A percentile compares a stretch with the other conserved stretches of the same genome.
phyloP scores from a whole-genome alignment of 2,113 vertebrate genomes.

The Aegotheles bennettii region DNA sequence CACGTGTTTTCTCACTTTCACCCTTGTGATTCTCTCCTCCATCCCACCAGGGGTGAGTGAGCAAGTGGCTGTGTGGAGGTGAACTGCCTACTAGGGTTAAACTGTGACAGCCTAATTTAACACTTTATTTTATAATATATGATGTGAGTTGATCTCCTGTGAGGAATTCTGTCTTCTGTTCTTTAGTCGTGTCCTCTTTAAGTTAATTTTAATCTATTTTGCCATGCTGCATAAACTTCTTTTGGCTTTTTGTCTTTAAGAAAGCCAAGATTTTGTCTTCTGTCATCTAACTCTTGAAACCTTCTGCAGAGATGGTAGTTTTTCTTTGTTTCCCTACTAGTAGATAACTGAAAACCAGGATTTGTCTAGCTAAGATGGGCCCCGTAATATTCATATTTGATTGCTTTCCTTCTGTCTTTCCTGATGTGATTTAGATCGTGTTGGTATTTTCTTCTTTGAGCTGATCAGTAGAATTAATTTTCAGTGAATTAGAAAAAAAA shows the following conservation, averaged over 20 bases:
- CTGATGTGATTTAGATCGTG: background rate
- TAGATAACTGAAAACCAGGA: background rate
- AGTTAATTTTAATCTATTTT: background rate
- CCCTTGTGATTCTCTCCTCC: background rate
- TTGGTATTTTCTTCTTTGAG: background rate
- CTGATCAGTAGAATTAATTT: background rate
- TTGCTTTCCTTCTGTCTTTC: background rate
- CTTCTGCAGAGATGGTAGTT: background rate
- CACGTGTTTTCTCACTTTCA: background rate
- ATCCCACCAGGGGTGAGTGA: background rate
- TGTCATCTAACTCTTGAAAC: background rate
- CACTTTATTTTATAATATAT: background rate
- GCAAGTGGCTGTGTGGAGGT: rapidly evolving
- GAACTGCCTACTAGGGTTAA: background rate
- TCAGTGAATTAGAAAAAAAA: background rate
- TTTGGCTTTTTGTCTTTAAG: background rate
- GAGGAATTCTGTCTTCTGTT: background rate
- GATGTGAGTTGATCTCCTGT: background rate
- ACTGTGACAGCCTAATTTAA: background rate
- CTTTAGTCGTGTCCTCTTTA: background rate
- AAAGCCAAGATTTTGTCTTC: background rate
- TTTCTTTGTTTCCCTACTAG: background rate
- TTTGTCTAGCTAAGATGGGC: background rate
- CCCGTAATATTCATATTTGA: background rate
- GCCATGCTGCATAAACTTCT: background rate